Conservation (phyloP, 2,888 invertebrate genomes). For the Odontocerum albicorne region DNA sequence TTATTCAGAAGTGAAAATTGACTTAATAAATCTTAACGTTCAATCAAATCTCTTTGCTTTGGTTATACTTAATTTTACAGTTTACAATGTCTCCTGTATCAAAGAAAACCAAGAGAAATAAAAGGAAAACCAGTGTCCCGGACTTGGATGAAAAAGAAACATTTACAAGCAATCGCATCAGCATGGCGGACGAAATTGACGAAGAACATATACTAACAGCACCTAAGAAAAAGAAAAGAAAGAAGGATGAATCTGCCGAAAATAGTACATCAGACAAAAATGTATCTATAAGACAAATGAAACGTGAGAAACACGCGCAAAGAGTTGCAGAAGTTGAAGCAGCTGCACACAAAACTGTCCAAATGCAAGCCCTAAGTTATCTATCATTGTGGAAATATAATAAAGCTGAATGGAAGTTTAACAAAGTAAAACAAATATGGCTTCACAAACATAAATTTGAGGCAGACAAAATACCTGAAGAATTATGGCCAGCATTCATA, state of each 20-base stretch:
- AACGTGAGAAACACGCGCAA: constrained; percentile 63
- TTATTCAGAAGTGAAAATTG: no score
- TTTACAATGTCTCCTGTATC: no score
- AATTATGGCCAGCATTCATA: constrained; percentile 65
- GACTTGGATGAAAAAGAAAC: no score
- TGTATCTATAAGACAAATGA: constrained; percentile 66
- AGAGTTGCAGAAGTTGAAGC: constrained; percentile 58
- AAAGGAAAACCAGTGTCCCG: no score
- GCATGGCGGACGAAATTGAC: no score
- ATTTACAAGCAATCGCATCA: no score
- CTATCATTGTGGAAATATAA: constrained; percentile 74
- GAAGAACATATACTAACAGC: no score
- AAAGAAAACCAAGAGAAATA: no score
- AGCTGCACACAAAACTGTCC: constrained; percentile 56
- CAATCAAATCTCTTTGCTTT: no score
- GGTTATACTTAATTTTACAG: no score
- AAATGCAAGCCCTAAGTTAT: constrained; percentile 65
- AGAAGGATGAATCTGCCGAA: constrained; percentile 41
- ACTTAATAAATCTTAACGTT: no score
- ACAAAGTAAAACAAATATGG: constrained; percentile 77
- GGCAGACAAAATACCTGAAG: constrained; percentile 58
- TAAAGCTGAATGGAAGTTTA: constrained; percentile 75
- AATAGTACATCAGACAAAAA: constrained; percentile 45
- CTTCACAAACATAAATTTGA: constrained; percentile 70
- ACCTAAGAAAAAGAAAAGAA: constrained; percentile 45